These are phyloP conservation scores for Cerastoderma edule DNA, from an alignment of 2,888 invertebrate species.

Conservation along the genomic window DNA sequence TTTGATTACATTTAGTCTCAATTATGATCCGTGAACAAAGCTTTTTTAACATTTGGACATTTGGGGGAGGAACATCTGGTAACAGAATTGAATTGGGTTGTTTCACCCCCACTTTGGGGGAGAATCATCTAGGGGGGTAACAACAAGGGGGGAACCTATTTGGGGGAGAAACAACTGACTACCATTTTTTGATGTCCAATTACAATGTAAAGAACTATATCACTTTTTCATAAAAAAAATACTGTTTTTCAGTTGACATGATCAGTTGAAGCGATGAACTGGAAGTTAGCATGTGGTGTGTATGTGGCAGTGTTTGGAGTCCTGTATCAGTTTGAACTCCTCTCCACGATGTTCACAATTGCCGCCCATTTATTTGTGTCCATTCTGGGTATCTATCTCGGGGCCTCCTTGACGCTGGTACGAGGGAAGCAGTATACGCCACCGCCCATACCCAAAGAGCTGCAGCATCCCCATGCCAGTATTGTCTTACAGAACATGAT, in stretches of 20 bases:
- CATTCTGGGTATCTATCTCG: slow-evolving; percentile 65
- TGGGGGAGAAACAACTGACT: no score
- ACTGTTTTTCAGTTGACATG: not conserved
- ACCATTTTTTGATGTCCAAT: no score
- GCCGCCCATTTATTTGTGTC: slow-evolving; percentile 51
- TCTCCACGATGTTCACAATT: slow-evolving; percentile 62
- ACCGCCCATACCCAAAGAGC: slow-evolving; percentile 48
- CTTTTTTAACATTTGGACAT: no score
- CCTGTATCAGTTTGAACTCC: slow-evolving; percentile 62
- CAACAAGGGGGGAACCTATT: no score
- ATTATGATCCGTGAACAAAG: no score
- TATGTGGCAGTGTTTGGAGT: slow-evolving; percentile 54
- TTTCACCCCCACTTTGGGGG: no score
- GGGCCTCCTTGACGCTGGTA: slow-evolving; percentile 72
- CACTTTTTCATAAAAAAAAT: not conserved
- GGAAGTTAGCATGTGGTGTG: slow-evolving; percentile 40
- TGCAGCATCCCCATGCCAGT: slow-evolving; percentile 54
- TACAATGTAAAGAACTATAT: no score
- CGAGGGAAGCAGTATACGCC: slow-evolving; percentile 74
- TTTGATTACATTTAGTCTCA: no score
- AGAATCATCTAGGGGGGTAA: no score
- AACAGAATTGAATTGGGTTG: no score
- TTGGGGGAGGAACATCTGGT: no score
- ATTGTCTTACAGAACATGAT: slow-evolving; percentile 72
- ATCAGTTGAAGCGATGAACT: slow-evolving; percentile 27